Conservation (phyloP, 2,113 vertebrate species). For the Triplophysa siluroides region DNA sequence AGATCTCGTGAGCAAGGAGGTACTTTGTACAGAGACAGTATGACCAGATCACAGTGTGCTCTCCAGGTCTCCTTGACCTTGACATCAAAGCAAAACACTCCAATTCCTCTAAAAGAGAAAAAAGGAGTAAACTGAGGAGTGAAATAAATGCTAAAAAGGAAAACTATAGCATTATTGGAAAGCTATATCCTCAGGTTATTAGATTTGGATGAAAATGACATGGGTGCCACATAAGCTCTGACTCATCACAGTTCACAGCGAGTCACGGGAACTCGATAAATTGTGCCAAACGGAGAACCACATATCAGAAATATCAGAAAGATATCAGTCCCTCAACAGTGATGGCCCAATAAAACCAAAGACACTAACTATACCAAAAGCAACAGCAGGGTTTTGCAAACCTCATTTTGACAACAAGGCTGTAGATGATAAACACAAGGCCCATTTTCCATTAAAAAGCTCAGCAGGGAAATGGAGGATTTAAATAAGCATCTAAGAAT, state of each 20-base stretch:
- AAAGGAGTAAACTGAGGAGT: background rate
- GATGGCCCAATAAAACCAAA: background rate
- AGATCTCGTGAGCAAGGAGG: slow-evolving; percentile 1
- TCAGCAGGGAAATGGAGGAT: background rate
- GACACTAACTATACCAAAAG: background rate
- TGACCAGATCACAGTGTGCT: background rate
- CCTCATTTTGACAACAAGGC: background rate
- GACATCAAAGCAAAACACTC: background rate
- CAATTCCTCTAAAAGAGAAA: background rate
- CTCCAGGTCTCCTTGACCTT: background rate
- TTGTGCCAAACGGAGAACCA: background rate
- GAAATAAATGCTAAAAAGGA: background rate
- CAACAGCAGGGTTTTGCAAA: background rate
- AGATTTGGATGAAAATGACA: background rate
- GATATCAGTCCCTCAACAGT: background rate
- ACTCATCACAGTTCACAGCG: slow-evolving; percentile 3
- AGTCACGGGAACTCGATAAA: slow-evolving; percentile 1
- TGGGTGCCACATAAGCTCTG: slow-evolving; percentile 2
- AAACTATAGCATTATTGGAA: background rate
- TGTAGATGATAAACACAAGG: slow-evolving; percentile 30
- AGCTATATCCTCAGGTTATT: background rate
- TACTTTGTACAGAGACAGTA: background rate
- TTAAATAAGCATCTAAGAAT: background rate
- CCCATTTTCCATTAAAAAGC: slow-evolving; percentile 28
- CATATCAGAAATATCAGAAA: background rate